These are phyloP conservation scores for Hiodon alosoides DNA, from an alignment of 2,113 vertebrate genomes.

Conservation along the genomic window DNA sequence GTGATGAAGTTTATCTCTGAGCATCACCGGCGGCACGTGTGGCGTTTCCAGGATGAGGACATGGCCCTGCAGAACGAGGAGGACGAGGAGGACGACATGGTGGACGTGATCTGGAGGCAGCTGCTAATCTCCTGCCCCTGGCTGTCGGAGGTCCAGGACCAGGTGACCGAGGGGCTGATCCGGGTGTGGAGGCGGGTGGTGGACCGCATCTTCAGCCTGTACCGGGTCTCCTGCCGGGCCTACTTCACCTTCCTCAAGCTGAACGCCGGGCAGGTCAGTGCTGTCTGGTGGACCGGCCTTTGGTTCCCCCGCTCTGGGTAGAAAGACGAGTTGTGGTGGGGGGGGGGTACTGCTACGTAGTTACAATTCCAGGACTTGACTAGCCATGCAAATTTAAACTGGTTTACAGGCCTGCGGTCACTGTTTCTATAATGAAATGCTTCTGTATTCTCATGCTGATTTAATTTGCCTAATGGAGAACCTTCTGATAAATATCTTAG, in stretches of 20 bases:
- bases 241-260: conserved; percentile 98
- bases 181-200: conserved; percentile 89
- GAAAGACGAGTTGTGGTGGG: too few relatives aligned
- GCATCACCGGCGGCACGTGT: neutral
- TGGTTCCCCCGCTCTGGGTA: too few relatives aligned
- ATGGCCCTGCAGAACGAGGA: conserved; percentile 91
- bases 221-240: conserved; percentile 89
- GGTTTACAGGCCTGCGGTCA: too few relatives aligned
- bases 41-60: conserved; percentile 81
- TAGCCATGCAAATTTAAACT: too few relatives aligned
- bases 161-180: conserved; percentile 85
- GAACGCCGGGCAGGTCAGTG: conserved; percentile 84
- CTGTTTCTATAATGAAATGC: too few relatives aligned
- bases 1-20: neutral
- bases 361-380: too few relatives aligned
- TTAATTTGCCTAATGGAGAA: too few relatives aligned
- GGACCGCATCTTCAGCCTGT: conserved; percentile 94
- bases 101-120: conserved; percentile 92
- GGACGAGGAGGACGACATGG: conserved; percentile 90
- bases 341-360: too few relatives aligned
- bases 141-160: conserved; percentile 83
- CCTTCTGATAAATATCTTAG: too few relatives aligned
- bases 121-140: conserved; percentile 83
- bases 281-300: neutral
- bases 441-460: too few relatives aligned